Conservation (phyloP, 2,888 invertebrate genomes). For the Eutolmus rufibarbis region DNA sequence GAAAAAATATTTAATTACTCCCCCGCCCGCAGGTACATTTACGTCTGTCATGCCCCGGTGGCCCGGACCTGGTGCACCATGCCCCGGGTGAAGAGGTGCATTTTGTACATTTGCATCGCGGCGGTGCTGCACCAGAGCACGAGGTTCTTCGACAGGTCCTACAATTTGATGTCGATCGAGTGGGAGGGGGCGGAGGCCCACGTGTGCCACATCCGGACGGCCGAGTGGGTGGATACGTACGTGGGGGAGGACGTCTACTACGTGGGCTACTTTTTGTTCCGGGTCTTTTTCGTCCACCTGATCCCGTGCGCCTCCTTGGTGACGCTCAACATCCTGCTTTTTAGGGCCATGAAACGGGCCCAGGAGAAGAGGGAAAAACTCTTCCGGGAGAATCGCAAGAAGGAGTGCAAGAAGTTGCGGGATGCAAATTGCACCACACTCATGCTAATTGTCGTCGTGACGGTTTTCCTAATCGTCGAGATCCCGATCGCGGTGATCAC, state of each 20-base stretch:
- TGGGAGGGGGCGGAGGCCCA: slow-evolving; percentile 75
- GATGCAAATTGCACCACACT: slow-evolving; percentile 83
- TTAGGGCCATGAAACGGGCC: slow-evolving; percentile 84
- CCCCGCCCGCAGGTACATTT: slow-evolving; percentile 73
- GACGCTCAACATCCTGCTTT: slow-evolving; percentile 85
- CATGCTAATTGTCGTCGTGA: slow-evolving; percentile 87
- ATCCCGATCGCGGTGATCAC: slow-evolving; percentile 86
- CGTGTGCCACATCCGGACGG: slow-evolving; percentile 71
- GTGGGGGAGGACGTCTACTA: slow-evolving; percentile 79
- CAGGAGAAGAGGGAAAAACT: slow-evolving; percentile 79
- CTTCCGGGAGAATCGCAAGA: slow-evolving; percentile 79
- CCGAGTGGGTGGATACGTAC: slow-evolving; percentile 74
- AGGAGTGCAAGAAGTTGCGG: slow-evolving; percentile 78
- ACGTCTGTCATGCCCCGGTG: slow-evolving; percentile 90
- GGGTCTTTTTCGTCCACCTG: slow-evolving; percentile 90
- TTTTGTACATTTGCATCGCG: slow-evolving; percentile 78
- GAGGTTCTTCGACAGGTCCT: slow-evolving; percentile 78
- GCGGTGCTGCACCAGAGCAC: slow-evolving; percentile 85
- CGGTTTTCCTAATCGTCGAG: slow-evolving; percentile 82
- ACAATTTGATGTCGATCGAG: slow-evolving; percentile 68
- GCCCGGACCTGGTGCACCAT: slow-evolving; percentile 81
- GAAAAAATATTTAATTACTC: neutral
- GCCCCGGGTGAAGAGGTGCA: slow-evolving; percentile 79
- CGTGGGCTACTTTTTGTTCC: slow-evolving; percentile 81
- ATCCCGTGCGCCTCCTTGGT: slow-evolving; percentile 89